Percentiles rank a stretch among this genome's conserved stretches.
phyloP scores from a whole-genome alignment of 2,888 invertebrate genomes.

The Drosophila mayaguana region DNA sequence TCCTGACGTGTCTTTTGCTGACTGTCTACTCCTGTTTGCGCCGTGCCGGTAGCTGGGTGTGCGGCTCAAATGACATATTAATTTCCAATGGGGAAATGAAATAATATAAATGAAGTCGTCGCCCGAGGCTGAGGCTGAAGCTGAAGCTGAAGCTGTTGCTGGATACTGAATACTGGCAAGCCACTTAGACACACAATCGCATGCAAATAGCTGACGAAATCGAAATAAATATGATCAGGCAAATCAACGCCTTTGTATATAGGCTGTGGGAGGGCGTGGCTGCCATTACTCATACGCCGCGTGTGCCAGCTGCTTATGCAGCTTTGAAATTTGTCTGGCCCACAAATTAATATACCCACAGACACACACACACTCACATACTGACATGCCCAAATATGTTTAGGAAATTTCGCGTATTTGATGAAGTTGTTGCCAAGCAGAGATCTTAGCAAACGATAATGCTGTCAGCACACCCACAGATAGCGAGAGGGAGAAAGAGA shows the following conservation, averaged over 20 bases:
- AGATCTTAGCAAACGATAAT: constrained; percentile 39
- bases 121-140: constrained; percentile 50
- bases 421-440: constrained; percentile 54
- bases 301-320: constrained; percentile 26
- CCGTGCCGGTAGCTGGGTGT: constrained; percentile 32
- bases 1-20: constrained; percentile 35
- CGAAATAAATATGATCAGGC: constrained; percentile 75
- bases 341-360: constrained; percentile 43
- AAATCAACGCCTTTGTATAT: constrained; percentile 66
- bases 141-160: constrained; percentile 29
- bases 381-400: constrained; percentile 13
- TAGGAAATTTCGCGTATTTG: constrained; percentile 40
- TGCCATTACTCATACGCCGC: constrained; percentile 50
- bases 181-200: constrained; percentile 53
- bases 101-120: constrained; percentile 77
- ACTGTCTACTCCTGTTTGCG: constrained; percentile 12
- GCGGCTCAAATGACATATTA: constrained; percentile 79
- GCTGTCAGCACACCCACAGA: constrained; percentile 56
- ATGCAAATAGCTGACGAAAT: constrained; percentile 69
- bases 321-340: constrained; percentile 17
- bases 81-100: constrained; percentile 80
- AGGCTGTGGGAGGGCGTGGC: constrained; percentile 13
- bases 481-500: neutral
- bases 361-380: neutral
- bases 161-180: too few relatives aligned